Conservation (phyloP, 1,140 invertebrate species). For the Archegozetes longisetosus region DNA sequence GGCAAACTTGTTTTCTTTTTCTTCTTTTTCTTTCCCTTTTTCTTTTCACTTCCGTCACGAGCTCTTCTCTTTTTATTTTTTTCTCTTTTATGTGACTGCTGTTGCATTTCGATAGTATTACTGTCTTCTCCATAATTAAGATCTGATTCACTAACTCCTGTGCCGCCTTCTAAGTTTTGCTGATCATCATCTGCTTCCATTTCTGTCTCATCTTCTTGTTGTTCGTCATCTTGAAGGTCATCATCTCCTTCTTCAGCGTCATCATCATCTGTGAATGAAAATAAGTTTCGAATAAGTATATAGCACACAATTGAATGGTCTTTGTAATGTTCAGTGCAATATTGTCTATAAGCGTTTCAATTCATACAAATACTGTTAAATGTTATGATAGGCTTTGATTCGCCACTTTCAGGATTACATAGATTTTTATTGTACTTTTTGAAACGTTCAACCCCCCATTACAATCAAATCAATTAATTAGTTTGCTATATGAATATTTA, state of each 20-base stretch:
- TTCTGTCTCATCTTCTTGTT: constrained; percentile 15
- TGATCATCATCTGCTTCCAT: constrained; percentile 19
- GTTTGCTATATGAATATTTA: too few species aligned
- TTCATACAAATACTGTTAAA: too few species aligned
- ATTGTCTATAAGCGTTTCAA: too few species aligned
- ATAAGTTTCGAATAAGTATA: background rate
- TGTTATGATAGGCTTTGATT: too few species aligned
- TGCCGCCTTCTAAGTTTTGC: constrained; percentile 28
- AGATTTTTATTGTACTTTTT: too few species aligned
- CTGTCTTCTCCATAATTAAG: constrained; percentile 27
- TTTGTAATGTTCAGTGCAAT: too few species aligned
- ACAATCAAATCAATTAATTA: too few species aligned
- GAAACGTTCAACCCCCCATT: too few species aligned
- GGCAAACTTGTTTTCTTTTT: constrained; percentile 84
- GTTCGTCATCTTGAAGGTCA: constrained; percentile 18
- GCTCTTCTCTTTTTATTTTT: constrained; percentile 75
- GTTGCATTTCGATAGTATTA: constrained; percentile 26
- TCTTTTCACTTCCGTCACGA: constrained; percentile 31
- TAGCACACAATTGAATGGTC: too few species aligned
- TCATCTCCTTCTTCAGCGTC: constrained; percentile 17
- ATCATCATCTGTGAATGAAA: constrained; percentile 7
- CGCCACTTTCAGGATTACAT: too few species aligned
- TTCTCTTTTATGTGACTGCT: constrained; percentile 44
- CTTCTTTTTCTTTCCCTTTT: constrained; percentile 70
- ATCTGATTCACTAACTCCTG: constrained; percentile 31